Base-by-base conservation (phyloP, 2,113 vertebrate species). In the Eulemur rufifrons region DNA sequence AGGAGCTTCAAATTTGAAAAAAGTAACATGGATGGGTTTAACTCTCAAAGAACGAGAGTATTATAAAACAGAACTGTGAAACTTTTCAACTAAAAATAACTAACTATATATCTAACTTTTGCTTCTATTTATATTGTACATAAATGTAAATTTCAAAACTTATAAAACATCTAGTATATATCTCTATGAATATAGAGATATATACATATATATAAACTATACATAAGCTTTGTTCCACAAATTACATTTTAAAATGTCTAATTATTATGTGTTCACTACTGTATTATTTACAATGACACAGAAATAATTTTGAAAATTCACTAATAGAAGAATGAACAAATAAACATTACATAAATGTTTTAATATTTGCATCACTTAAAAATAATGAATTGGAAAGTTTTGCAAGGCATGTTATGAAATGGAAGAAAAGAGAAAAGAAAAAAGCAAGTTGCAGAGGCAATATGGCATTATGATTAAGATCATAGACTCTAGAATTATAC, bases 251-350 rank as follows among this genome's bases (percentile, higher is more conserved):
- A 6, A 81, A 78, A 78, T 45, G 64, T 61, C 10, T 59, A 74
- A 39, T 11, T 85, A 86, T 34, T 42, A 47, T 8, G 71, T 3
- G 6, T 91, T 96, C 86, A 5, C 3, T 59, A 5, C 3, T 86
- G 10, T 77, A 61, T 81, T 10, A 81, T 89, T 85, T 91, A n/a
- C 5, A 89, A 81, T 8, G 54, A 54, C 11, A 80, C 47, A 73
- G 15, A 92, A 71, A 39, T 68, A 86, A 34, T 86, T 82, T 91
- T 85, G 68, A 86, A 91, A 95, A 34, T 37, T 11, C n/a, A 37
- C 54, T 66, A 27, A n/a, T 1, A 50, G 14, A 32, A 92, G 14
- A 71, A 61, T 66, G 14, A 52, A 66, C 29, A 56, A 89, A 32
- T 56, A 66, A 78, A 50, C 21, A 15, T 47, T 64, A 3, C 1